These are phyloP conservation scores for Psittacula cyanocephala DNA, from an alignment of 2,113 vertebrate species.

Conservation along the genomic window DNA sequence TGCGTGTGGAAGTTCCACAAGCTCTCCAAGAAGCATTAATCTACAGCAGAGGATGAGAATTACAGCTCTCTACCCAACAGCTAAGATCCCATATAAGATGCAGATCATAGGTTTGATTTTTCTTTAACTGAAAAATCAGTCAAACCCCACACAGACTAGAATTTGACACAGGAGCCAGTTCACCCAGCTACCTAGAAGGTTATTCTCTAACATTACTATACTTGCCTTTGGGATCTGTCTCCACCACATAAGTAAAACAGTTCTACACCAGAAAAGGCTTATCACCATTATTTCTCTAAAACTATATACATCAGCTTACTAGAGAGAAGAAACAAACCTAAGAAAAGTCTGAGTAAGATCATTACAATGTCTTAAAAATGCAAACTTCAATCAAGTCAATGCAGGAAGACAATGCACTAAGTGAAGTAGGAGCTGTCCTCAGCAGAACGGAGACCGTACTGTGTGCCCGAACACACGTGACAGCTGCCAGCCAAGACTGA, in stretches of 20 bases:
- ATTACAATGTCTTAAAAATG: not conserved
- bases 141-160: not conserved
- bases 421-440: not conserved
- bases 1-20: not conserved
- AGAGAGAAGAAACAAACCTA: not conserved
- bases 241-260: not conserved
- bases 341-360: rapidly evolving
- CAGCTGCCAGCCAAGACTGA: not conserved
- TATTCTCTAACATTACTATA: not conserved
- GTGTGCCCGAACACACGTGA: rapidly evolving
- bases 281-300: not conserved
- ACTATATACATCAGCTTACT: rapidly evolving
- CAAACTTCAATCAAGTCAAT: not conserved
- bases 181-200: not conserved
- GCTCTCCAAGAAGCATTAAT: not conserved
- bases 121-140: not conserved
- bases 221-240: not conserved
- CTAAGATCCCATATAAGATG: not conserved
- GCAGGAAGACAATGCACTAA: not conserved
- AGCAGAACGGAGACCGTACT: not conserved
- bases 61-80: not conserved
- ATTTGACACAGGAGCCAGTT: not conserved
- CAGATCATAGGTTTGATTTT: not conserved
- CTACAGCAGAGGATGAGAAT: not conserved
- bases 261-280: not conserved